Evolutionary conservation across 2,888 invertebrate species (phyloP).

Genomic region (Parthenolecanium corni): DNA sequence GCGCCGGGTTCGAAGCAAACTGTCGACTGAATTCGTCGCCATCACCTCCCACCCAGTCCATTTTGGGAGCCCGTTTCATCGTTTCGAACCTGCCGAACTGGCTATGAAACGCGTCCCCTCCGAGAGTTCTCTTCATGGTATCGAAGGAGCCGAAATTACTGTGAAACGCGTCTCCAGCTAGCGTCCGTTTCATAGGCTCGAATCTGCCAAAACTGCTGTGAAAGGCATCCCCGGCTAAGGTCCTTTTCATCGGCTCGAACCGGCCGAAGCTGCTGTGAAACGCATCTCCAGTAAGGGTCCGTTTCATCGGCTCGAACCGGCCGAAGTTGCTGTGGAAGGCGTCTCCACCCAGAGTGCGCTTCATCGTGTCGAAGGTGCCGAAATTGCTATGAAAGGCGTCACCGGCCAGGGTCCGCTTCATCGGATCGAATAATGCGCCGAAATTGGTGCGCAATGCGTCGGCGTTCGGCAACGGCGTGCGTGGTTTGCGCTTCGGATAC

Average conservation of each 20-base stretch:
- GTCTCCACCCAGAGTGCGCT: constrained; percentile 20
- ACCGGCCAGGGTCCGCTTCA: constrained; percentile 34
- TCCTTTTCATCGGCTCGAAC: constrained; percentile 35
- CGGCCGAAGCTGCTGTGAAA: constrained; percentile 37
- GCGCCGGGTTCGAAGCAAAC: too few relatives aligned
- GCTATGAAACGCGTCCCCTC: constrained; percentile 6
- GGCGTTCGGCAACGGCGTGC: constrained; percentile 36
- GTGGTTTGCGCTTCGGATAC: background rate
- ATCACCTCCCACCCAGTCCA: constrained; percentile 36
- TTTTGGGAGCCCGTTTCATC: constrained; percentile 34
- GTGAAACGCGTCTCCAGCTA: constrained; percentile 34
- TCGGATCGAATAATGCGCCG: constrained; percentile 37
- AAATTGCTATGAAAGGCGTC: constrained; percentile 37
- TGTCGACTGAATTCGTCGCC: constrained; percentile 36
- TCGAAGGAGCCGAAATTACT: constrained; percentile 37
- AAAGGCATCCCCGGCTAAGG: constrained; percentile 29
- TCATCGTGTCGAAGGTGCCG: constrained; percentile 37
- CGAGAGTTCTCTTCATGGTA: constrained; percentile 34
- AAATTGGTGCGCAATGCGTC: constrained; percentile 37
- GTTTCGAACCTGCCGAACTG: constrained; percentile 5
- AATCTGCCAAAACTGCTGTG: constrained; percentile 36
- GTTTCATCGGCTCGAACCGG: background rate
- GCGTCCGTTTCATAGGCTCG: constrained; percentile 36
- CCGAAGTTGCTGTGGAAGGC: constrained; percentile 14
- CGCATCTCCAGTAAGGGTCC: constrained; percentile 37